Conservation (phyloP, 2,888 invertebrate genomes). For the Conus canariensis region DNA sequence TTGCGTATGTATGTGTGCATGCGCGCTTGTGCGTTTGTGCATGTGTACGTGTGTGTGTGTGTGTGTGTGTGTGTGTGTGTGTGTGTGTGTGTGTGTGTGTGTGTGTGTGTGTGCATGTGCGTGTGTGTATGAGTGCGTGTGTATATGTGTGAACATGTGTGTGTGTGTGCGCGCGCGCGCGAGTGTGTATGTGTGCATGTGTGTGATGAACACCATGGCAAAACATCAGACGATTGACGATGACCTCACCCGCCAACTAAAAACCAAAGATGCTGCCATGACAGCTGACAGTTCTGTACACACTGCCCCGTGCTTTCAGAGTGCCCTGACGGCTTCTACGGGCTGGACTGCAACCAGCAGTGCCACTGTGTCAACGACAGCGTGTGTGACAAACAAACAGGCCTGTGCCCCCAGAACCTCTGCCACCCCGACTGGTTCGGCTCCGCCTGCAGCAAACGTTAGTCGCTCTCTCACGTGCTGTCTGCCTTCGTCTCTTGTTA, state of each 20-base stretch:
- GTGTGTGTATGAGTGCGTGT: too few species aligned
- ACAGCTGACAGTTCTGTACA: neutral
- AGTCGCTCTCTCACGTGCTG: conserved; percentile 39
- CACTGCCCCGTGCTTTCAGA: conserved; percentile 52
- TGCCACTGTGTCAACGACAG: conserved; percentile 73
- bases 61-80: neutral
- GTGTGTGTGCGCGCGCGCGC: too few species aligned
- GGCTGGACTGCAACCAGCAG: conserved; percentile 65
- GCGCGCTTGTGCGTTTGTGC: neutral
- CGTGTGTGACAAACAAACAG: conserved; percentile 69
- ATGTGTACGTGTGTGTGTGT: neutral
- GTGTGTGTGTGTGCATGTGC: neutral
- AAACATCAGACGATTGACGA: too few species aligned
- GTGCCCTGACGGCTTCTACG: conserved; percentile 66
- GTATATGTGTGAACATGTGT: too few species aligned
- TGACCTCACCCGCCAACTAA: too few species aligned
- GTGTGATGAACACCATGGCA: too few species aligned
- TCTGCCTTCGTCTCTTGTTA: neutral
- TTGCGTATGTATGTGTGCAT: neutral
- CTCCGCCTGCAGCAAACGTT: conserved; percentile 73
- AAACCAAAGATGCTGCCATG: too few species aligned
- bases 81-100: too few species aligned
- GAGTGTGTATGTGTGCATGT: too few species aligned
- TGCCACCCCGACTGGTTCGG: conserved; percentile 73
- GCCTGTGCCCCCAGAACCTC: conserved; percentile 65